phyloP scores from a whole-genome alignment of 2,888 invertebrate genomes.

The Gonocerus acuteangulatus region DNA sequence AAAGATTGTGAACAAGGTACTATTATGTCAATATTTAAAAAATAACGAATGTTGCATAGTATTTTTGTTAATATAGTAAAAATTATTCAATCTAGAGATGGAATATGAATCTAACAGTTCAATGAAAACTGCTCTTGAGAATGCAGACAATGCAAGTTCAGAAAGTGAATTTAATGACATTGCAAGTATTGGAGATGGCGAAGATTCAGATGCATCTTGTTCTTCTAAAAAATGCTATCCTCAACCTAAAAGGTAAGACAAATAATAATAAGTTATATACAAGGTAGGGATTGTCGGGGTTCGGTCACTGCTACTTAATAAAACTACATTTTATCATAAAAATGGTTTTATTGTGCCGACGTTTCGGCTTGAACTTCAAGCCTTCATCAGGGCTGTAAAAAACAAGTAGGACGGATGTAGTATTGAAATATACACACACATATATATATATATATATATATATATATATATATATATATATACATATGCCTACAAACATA shows the following conservation, averaged over 20 bases:
- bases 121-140: constrained; percentile 53
- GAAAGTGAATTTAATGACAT: constrained; percentile 23
- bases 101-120: constrained; percentile 58
- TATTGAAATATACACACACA: not conserved
- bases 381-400: too few species aligned
- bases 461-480: too few species aligned
- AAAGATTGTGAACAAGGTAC: not conserved
- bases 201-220: constrained; percentile 19
- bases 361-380: too few species aligned
- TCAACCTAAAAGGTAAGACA: constrained; percentile 7
- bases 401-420: too few species aligned
- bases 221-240: constrained; percentile 16
- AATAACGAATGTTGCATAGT: too few species aligned
- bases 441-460: not conserved
- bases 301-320: too few species aligned
- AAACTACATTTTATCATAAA: too few species aligned
- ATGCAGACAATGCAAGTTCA: constrained; percentile 52
- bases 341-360: too few species aligned
- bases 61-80: too few species aligned
- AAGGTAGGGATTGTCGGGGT: too few species aligned
- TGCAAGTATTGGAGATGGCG: constrained; percentile 24
- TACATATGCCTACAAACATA: too few species aligned
- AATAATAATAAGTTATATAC: not conserved
- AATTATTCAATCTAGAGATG: constrained; percentile 44
- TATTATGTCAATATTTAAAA: not conserved